Conservation (phyloP, 2,797 vertebrate species). For the Ceryle rudis region DNA sequence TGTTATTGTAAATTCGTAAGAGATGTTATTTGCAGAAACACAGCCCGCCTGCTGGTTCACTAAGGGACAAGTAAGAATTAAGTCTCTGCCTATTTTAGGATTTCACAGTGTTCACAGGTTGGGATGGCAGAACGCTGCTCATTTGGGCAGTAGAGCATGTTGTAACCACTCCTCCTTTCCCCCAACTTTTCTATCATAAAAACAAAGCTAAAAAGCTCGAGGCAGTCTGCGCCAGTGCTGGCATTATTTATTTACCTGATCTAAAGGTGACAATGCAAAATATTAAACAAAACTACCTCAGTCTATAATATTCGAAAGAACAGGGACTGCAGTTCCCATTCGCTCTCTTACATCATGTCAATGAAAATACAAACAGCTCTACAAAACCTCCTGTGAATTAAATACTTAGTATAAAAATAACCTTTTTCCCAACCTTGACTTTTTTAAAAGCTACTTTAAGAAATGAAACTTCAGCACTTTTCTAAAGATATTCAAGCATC, state of each 20-base stretch:
- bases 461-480: background rate
- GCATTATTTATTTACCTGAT: background rate
- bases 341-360: background rate
- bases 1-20: background rate
- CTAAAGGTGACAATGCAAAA: background rate
- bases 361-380: background rate
- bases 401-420: background rate
- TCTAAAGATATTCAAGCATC: background rate
- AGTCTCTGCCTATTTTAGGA: background rate
- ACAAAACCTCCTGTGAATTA: background rate
- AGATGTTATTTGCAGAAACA: background rate
- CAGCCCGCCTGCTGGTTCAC: background rate
- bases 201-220: background rate
- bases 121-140: rapidly evolving
- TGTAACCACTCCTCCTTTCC: background rate
- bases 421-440: background rate
- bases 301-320: background rate
- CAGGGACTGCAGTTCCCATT: background rate
- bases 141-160: background rate
- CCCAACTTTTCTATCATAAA: background rate
- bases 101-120: background rate
- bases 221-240: background rate
- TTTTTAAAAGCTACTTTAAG: background rate
- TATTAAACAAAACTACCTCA: background rate
- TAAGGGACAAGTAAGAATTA: background rate